Evolutionary conservation across 2,888 invertebrate species (phyloP), one percentile per base, ranked within the genome.

Genomic region (Poecilus cupreus): DNA sequence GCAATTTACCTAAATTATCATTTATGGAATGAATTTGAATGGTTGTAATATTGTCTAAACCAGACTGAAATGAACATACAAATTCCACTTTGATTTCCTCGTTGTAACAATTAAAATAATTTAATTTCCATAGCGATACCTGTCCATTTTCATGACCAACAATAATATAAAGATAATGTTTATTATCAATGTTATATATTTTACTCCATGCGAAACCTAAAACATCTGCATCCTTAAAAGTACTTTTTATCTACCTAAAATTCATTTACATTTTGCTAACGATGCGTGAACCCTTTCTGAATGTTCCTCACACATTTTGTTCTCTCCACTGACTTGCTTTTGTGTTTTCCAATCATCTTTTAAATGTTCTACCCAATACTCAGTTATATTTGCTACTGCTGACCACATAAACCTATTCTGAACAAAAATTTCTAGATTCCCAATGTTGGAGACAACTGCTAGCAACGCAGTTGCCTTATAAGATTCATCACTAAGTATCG

Each of bases 121-220:
- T 83, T 81, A 88, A 84, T 83, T 85, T 87, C 87, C 87, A 88
- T 70, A 87, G 83, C 46, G 85, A 86, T 43, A 88, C 84, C 22
- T 83, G 83, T 13, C 88, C 88, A 85, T 86, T 85, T 74, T 84
- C 83, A 84, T 88, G 87, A 2, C 87, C 88, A 49, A 86, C 85
- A 83, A 88, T 86, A 68, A 89, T 82, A 72, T 86, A 83, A 72
- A 85, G 84, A 83, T 82, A 85, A 43, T 82, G 83, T 76, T 77
- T 79, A 20, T 82, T 46, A n/a, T 85, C 80, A 49, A 80, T 77
- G 72, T 87, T 85, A 60, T 37, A 81, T 20, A 70, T 51, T 70
- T 87, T 86, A 75, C 86, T 86, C 89, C 89, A 89, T 60, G 85
- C 84, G 82, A 88, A 87, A 72, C 86, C 88, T 88, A 83, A 76